Evolutionary conservation across 1,140 invertebrate species (phyloP).

Genomic region (Calliphora vicina): DNA sequence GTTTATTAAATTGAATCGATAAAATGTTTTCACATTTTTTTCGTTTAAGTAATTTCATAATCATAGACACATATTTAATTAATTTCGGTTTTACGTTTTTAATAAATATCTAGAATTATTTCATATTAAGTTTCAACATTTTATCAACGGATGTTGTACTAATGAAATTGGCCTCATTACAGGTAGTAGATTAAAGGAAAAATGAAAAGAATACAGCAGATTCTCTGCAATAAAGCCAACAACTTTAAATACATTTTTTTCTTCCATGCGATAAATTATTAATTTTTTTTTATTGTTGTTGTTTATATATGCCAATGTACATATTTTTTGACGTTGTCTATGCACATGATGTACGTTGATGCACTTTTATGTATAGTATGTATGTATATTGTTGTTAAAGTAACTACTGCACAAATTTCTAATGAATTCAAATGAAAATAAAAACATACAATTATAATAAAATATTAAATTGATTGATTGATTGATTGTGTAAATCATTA

Average conservation of each 20-base stretch:
- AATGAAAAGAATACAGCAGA: background rate
- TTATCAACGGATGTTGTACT: background rate
- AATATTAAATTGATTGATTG: background rate
- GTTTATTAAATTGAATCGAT: constrained; percentile 35
- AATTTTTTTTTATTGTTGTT: background rate
- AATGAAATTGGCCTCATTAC: background rate
- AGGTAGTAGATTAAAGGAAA: background rate
- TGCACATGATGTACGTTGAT: too few species aligned
- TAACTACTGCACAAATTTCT: background rate
- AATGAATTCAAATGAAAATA: background rate
- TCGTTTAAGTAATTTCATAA: constrained; percentile 23
- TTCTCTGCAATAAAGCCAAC: background rate
- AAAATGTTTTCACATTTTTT: constrained; percentile 36
- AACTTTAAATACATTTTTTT: background rate
- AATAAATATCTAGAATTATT: constrained; percentile 19
- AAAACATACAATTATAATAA: background rate
- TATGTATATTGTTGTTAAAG: background rate
- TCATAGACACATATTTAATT: constrained; percentile 34
- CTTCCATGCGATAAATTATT: background rate
- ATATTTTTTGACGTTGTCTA: too few species aligned
- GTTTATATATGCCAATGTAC: background rate
- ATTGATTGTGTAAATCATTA: background rate
- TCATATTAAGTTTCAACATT: background rate
- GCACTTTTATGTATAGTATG: background rate
- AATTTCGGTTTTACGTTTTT: constrained; percentile 15